Percentiles rank a stretch among this genome's conserved stretches.
phyloP scores from a whole-genome alignment of 2,888 invertebrate genomes.

The Magallana nippona region DNA sequence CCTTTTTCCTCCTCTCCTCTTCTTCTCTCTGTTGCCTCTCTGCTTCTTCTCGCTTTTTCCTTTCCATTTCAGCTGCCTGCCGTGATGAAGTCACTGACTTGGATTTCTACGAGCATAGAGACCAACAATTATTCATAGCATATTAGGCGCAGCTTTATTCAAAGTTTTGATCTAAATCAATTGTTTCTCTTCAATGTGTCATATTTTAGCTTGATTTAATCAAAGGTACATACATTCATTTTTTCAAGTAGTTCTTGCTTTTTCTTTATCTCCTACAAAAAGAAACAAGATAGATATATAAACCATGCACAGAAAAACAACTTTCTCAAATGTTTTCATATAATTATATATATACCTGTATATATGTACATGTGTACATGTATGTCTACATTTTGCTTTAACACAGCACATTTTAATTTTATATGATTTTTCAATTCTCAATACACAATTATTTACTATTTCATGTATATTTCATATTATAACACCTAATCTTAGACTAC shows the following conservation, averaged over 20 bases:
- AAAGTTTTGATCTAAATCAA: too few species aligned
- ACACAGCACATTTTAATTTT: too few species aligned
- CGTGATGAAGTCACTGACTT: slow-evolving; percentile 68
- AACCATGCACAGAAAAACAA: neutral
- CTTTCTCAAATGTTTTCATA: neutral
- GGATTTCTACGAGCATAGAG: slow-evolving; percentile 62
- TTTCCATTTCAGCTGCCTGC: slow-evolving; percentile 63
- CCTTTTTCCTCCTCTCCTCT: slow-evolving; percentile 55
- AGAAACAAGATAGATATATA: neutral
- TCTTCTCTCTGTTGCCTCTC: slow-evolving; percentile 49
- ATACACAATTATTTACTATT: too few species aligned
- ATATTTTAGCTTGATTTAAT: neutral
- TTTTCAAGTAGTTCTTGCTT: slow-evolving; percentile 77
- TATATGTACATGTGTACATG: too few species aligned
- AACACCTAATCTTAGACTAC: too few species aligned
- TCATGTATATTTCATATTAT: too few species aligned
- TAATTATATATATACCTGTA: too few species aligned
- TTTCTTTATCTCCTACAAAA: slow-evolving; percentile 74
- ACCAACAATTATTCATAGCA: neutral
- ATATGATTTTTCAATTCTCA: too few species aligned
- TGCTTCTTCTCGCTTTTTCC: slow-evolving; percentile 53
- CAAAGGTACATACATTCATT: slow-evolving; percentile 68
- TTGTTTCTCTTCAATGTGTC: too few species aligned
- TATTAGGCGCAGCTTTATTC: too few species aligned
- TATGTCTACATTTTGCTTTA: too few species aligned